Percentiles rank a stretch among this genome's conserved stretches.
phyloP scores from a whole-genome alignment of 2,888 invertebrate species.

The Tuberolachnus salignus region DNA sequence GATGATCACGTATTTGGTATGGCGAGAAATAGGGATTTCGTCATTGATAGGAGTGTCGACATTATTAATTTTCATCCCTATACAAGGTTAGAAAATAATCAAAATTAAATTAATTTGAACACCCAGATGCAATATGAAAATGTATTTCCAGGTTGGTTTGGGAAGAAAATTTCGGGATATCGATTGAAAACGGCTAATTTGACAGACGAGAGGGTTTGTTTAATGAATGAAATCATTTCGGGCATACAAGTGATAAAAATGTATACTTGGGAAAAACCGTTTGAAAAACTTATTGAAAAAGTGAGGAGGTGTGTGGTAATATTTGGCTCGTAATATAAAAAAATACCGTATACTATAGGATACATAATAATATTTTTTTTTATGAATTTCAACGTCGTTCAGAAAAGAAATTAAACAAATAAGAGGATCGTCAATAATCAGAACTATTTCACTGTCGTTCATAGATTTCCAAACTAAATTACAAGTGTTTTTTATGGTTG shows the following conservation, averaged over 20 bases:
- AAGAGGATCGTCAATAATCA: slow-evolving; percentile 72
- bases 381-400: slow-evolving; percentile 60
- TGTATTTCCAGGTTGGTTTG: slow-evolving; percentile 69
- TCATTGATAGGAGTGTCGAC: slow-evolving; percentile 74
- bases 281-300: slow-evolving; percentile 73
- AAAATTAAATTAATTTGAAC: background rate
- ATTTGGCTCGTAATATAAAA: background rate
- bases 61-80: slow-evolving; percentile 74
- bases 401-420: slow-evolving; percentile 76
- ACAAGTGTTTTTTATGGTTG: slow-evolving; percentile 76
- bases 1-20: slow-evolving; percentile 74
- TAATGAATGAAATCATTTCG: slow-evolving; percentile 88
- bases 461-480: slow-evolving; percentile 81
- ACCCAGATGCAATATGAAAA: no score
- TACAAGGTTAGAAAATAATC: slow-evolving; percentile 67
- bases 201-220: slow-evolving; percentile 86
- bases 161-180: slow-evolving; percentile 76
- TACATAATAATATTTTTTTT: no score
- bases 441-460: slow-evolving; percentile 75
- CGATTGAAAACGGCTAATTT: slow-evolving; percentile 80
- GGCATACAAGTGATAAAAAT: slow-evolving; percentile 90
- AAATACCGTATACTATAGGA: background rate
- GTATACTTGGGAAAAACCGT: slow-evolving; percentile 89
- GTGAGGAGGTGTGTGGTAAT: slow-evolving; percentile 71
- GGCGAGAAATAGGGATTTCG: slow-evolving; percentile 71